Percentiles rank a stretch among this genome's conserved stretches.
Evolutionary conservation across 2,888 invertebrate species (phyloP).

Genomic region (Exocentrus adspersus): DNA sequence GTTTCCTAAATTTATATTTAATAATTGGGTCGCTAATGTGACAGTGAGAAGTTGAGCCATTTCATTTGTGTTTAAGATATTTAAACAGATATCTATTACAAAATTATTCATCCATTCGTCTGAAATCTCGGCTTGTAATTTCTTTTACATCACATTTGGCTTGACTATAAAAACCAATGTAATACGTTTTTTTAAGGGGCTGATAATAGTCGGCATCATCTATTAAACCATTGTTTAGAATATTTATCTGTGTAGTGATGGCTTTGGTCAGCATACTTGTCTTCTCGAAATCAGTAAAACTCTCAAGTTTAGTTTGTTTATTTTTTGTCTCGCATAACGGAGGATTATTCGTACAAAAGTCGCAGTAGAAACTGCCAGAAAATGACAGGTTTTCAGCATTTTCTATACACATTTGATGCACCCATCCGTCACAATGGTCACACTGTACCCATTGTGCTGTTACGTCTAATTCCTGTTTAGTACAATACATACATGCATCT

Average conservation of each 20-base stretch:
- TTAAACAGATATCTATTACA: too few species aligned
- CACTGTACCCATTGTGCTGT: constrained; percentile 28
- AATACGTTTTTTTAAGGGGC: neutral
- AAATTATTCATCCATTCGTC: too few species aligned
- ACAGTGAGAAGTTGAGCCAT: too few species aligned
- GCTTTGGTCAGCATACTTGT: too few species aligned
- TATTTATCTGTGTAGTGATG: too few species aligned
- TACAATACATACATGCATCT: neutral
- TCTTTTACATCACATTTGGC: neutral
- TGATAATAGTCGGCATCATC: neutral
- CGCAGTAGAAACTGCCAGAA: neutral
- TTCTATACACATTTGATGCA: constrained; percentile 26
- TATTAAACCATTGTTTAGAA: neutral
- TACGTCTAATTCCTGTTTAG: constrained; percentile 6
- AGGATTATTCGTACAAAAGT: neutral
- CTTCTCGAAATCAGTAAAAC: too few species aligned
- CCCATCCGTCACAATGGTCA: constrained; percentile 25
- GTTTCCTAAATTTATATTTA: too few species aligned
- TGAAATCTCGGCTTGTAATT: neutral
- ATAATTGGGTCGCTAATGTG: too few species aligned
- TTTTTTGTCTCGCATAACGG: too few species aligned
- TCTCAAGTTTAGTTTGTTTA: too few species aligned
- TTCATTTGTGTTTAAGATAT: too few species aligned
- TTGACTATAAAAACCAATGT: neutral
- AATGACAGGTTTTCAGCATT: neutral